These are phyloP conservation scores for Eleutherodactylus coqui DNA, from an alignment of 2,797 vertebrate genomes.

Conservation along the genomic window DNA sequence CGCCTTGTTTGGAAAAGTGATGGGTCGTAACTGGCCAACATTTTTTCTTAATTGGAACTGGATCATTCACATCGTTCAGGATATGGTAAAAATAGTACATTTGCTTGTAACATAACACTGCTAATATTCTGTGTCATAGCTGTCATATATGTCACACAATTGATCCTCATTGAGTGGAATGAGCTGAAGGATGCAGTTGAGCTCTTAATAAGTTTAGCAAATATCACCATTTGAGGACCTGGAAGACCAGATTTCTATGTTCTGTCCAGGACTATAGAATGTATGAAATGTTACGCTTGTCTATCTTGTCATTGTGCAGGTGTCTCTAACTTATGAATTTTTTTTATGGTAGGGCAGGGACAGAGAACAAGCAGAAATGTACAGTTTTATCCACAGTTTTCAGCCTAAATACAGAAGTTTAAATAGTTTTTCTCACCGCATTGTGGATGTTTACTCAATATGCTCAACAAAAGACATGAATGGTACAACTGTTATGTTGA, in stretches of 20 bases:
- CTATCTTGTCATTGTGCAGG: background rate
- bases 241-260: background rate
- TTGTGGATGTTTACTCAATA: too few species aligned
- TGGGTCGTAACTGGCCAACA: conserved; percentile 14
- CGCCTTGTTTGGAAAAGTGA: background rate
- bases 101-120: conserved; percentile 7
- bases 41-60: conserved; percentile 11
- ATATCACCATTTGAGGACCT: conserved; percentile 13
- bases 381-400: too few species aligned
- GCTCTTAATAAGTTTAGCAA: conserved; percentile 39
- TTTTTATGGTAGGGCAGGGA: background rate
- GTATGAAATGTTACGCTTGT: background rate
- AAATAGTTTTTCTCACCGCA: too few species aligned
- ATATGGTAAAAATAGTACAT: conserved; percentile 43
- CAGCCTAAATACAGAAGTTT: too few species aligned
- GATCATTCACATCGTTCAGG: conserved; percentile 2
- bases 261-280: background rate
- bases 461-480: too few species aligned
- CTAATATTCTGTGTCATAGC: conserved; percentile 52
- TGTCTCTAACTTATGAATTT: background rate
- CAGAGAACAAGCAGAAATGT: background rate
- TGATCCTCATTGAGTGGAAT: conserved; percentile 60
- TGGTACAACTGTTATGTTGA: too few species aligned
- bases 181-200: conserved; percentile 36
- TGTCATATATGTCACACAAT: conserved; percentile 57